Evolutionary conservation across 2,797 vertebrate species (phyloP).

Genomic region (Halcyon leucocephala): DNA sequence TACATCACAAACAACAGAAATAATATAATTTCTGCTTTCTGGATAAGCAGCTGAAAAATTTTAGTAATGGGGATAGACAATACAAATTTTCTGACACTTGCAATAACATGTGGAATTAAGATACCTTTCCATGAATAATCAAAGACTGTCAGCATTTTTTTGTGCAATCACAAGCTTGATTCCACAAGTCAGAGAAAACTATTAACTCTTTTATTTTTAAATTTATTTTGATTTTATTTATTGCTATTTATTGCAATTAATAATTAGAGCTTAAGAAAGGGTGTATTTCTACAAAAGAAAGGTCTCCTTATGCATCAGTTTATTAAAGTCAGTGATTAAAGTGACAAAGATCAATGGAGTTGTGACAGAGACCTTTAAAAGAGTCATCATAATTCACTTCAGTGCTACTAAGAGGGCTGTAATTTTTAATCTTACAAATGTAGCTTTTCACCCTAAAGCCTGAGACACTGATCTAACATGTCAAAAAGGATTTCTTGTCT

Average conservation of each 20-base stretch:
- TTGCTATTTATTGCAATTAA: neutral
- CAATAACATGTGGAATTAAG: neutral
- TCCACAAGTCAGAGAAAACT: neutral
- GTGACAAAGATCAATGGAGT: neutral
- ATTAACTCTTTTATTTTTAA: neutral
- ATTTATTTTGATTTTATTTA: neutral
- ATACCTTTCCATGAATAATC: neutral
- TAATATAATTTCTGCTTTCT: neutral
- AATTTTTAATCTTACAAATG: neutral
- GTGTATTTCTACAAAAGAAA: neutral
- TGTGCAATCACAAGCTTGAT: neutral
- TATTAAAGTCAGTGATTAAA: slow-evolving; percentile 2
- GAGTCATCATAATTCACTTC: neutral
- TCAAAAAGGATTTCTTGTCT: neutral
- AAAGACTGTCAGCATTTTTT: neutral
- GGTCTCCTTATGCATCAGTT: neutral
- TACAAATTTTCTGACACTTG: neutral
- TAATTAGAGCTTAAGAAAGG: neutral
- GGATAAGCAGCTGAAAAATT: neutral
- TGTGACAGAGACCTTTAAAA: neutral
- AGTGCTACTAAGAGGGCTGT: neutral
- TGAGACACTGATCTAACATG: neutral
- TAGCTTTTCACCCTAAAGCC: neutral
- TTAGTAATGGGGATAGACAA: neutral
- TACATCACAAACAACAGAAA: neutral